Base-by-base conservation (phyloP, 2,888 invertebrate genomes). In the Mycalesis mineus region DNA sequence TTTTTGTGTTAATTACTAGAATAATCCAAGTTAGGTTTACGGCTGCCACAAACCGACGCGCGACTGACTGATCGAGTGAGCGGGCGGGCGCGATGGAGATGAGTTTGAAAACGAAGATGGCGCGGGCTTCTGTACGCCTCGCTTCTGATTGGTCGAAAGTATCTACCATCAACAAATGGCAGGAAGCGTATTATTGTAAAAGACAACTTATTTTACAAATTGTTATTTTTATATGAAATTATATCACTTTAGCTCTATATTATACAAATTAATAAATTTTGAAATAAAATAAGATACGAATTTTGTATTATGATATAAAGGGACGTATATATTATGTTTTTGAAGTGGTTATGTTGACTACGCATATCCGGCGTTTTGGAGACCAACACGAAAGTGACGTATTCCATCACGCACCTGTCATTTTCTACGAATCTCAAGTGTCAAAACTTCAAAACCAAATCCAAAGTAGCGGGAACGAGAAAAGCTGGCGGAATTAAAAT, bases 61-160 rank as follows among this genome's bases (percentile, higher is more conserved):
- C 92, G 92, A 92, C 93, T 92, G 92, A 92, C 92, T 91, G 92
- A 91, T 90, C 91, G 91, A 80, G 74, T 74, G 78, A 77, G 74
- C 75, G 78, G 78, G 91, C 92, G 91, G 91, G 84, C 88, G 89
- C 90, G 75, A 69, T 61, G 60, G 75, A 73, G 91, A 91, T 91
- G 92, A 92, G 93, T 94, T 94, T 93, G 93, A 94, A 94, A 94
- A 92, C 92, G 93, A 94, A 94, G 93, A 94, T 71, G 94, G 94
- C 94, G 94, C 94, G 93, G 91, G 84, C 83, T 88, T 87, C 80
- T 75, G 70, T 72, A 81, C 76, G 79, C 83, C 67, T 69, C 68
- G 66, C 60, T 58, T 70, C 69, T 77, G 76, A 89, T 89, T 89
- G 89, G 89, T 70, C 70, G 68, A 80, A 54, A 65, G 55, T 63